Percentiles rank a stretch among this genome's conserved stretches.
phyloP scores from a whole-genome alignment of 2,888 invertebrate genomes.

The Trimorus sp. region DNA sequence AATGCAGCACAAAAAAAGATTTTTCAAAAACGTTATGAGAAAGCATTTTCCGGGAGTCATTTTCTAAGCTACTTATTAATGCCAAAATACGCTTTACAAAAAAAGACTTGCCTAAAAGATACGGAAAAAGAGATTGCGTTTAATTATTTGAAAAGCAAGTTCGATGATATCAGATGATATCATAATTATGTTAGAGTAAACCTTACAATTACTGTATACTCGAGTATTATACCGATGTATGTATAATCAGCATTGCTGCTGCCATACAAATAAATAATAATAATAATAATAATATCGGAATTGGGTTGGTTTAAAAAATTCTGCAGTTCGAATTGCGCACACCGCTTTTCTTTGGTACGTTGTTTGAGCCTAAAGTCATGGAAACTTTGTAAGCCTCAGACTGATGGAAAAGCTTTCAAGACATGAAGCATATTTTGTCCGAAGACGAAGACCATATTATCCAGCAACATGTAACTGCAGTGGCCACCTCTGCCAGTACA shows the following conservation, averaged over 20 bases:
- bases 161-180: conserved; percentile 16
- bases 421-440: conserved; percentile 14
- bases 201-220: too few relatives aligned
- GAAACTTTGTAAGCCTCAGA: conserved; percentile 2
- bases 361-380: conserved; percentile 7
- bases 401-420: conserved; percentile 32
- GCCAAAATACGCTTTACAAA: conserved; percentile 4
- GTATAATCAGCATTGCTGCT: too few relatives aligned
- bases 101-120: background rate
- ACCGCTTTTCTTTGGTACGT: conserved; percentile 12
- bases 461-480: conserved; percentile 14
- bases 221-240: too few relatives aligned
- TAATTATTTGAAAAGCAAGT: conserved; percentile 8
- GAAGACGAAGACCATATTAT: conserved; percentile 20
- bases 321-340: conserved; percentile 4
- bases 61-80: conserved; percentile 13
- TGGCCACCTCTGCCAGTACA: conserved; percentile 22
- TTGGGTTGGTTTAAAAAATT: conserved; percentile 1
- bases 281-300: too few relatives aligned
- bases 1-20: conserved; percentile 16
- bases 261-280: too few relatives aligned
- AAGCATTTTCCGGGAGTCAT: conserved; percentile 5
- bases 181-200: too few relatives aligned
- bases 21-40: conserved; percentile 18
- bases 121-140: conserved; percentile 17